These are phyloP conservation scores for Ganaspis sp. DNA, from an alignment of 1,140 invertebrate genomes.

Conservation along the genomic window DNA sequence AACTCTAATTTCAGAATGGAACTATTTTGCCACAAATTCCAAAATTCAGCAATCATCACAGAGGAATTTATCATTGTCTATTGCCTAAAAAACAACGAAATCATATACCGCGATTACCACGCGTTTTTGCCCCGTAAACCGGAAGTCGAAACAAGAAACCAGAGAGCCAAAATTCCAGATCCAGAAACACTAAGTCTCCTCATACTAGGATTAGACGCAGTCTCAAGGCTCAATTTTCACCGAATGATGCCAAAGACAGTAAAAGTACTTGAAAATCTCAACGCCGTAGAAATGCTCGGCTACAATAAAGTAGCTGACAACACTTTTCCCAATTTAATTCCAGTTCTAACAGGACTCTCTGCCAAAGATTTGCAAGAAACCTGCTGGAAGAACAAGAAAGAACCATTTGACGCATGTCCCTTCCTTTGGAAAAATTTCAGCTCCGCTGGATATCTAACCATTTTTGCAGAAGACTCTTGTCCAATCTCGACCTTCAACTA, in stretches of 20 bases:
- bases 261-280: constrained; percentile 78
- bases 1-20: background rate
- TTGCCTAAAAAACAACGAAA: constrained; percentile 74
- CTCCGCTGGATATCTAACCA: constrained; percentile 75
- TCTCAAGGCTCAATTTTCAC: constrained; percentile 90
- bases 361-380: constrained; percentile 79
- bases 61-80: constrained; percentile 81
- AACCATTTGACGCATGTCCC: constrained; percentile 79
- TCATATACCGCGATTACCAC: constrained; percentile 82
- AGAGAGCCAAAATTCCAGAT: constrained; percentile 32
- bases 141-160: constrained; percentile 59
- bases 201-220: constrained; percentile 90
- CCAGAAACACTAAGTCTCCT: constrained; percentile 79
- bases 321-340: constrained; percentile 88
- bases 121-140: constrained; percentile 80
- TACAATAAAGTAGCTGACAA: constrained; percentile 91
- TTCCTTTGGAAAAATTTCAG: constrained; percentile 79
- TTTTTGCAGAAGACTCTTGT: constrained; percentile 78
- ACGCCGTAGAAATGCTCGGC: constrained; percentile 83
- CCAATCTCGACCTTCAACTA: constrained; percentile 79
- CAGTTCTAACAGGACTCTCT: constrained; percentile 82
- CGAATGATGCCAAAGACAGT: constrained; percentile 87
- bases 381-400: constrained; percentile 76
- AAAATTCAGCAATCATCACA: constrained; percentile 67
- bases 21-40: constrained; percentile 71